Conservation (phyloP, 2,113 vertebrate genomes). For the Myrmophylax atrothorax region DNA sequence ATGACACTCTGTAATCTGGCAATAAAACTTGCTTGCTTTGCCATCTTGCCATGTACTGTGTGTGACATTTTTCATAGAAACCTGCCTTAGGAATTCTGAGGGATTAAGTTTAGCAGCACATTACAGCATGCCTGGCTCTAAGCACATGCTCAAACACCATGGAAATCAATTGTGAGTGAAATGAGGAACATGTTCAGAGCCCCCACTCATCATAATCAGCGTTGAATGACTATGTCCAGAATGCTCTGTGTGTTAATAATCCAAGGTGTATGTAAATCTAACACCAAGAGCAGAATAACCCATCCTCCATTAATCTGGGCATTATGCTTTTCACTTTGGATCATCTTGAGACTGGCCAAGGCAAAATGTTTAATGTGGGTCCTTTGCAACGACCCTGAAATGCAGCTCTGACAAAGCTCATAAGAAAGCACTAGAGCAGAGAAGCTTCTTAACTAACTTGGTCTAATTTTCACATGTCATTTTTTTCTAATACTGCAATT, state of each 20-base stretch:
- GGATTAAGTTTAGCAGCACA: neutral
- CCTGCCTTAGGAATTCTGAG: neutral
- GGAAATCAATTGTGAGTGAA: neutral
- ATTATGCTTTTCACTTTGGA: neutral
- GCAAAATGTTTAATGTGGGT: neutral
- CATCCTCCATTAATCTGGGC: neutral
- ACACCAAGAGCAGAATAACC: neutral
- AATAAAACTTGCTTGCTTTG: neutral
- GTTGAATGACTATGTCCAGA: neutral
- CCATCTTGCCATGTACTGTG: neutral
- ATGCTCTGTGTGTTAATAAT: neutral
- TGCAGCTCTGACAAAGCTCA: neutral
- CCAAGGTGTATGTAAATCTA: neutral
- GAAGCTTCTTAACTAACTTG: neutral
- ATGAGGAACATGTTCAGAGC: rapidly evolving
- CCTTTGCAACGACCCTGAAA: neutral
- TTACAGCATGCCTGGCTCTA: neutral
- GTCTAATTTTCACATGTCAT: neutral
- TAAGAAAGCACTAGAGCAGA: neutral
- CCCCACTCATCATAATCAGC: neutral
- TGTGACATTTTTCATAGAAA: neutral
- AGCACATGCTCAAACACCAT: rapidly evolving
- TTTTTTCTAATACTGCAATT: neutral
- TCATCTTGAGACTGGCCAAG: neutral
- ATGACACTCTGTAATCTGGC: neutral